Evolutionary conservation across 1,140 invertebrate genomes (phyloP).

Genomic region (Atta texana): DNA sequence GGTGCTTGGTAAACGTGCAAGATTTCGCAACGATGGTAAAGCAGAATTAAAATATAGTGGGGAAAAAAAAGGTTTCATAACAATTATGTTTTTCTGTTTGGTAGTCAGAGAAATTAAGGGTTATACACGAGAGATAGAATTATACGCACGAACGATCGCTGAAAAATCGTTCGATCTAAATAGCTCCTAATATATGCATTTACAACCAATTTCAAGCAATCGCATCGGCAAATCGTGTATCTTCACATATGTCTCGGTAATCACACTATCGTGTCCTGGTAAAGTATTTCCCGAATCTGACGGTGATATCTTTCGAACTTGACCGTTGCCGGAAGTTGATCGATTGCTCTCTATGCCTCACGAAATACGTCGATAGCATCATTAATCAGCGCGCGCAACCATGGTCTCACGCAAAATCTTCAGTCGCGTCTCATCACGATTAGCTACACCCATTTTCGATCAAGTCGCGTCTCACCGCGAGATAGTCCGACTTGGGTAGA

Average conservation of each 20-base stretch:
- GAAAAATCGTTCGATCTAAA: slow-evolving; percentile 7
- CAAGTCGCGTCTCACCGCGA: slow-evolving; percentile 4
- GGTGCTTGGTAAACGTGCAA: neutral
- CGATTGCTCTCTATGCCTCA: slow-evolving; percentile 55
- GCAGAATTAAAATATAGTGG: neutral
- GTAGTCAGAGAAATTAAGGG: slow-evolving; percentile 7
- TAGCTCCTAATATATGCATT: neutral
- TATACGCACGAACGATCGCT: neutral
- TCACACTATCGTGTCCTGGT: slow-evolving; percentile 22
- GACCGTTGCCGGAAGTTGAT: slow-evolving; percentile 63
- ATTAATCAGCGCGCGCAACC: slow-evolving; percentile 59
- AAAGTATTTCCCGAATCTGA: slow-evolving; percentile 65
- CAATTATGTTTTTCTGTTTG: neutral
- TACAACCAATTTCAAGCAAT: slow-evolving; percentile 23
- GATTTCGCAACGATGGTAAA: slow-evolving; percentile 30
- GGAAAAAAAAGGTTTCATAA: neutral
- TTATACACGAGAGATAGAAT: neutral
- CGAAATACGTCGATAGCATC: slow-evolving; percentile 52
- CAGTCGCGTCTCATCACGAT: neutral
- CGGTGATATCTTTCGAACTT: slow-evolving; percentile 32
- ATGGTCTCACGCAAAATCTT: slow-evolving; percentile 62
- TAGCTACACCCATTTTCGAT: neutral
- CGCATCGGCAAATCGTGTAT: neutral
- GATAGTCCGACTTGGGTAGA: slow-evolving; percentile 5
- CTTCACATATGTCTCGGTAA: slow-evolving; percentile 13